These are phyloP conservation scores for Patella depressa DNA, from an alignment of 2,888 invertebrate genomes.

Conservation along the genomic window DNA sequence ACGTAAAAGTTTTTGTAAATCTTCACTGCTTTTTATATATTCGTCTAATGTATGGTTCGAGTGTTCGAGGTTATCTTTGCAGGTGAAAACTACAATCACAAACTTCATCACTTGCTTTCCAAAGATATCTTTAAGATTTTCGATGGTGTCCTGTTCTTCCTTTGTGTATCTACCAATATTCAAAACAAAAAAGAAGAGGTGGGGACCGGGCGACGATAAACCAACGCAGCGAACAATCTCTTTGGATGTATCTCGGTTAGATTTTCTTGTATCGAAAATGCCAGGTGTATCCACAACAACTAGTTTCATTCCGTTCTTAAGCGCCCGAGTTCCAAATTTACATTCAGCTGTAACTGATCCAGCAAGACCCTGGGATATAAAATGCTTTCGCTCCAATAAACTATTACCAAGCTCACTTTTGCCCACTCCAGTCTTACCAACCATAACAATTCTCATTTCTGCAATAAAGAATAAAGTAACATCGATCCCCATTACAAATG, in stretches of 20 bases:
- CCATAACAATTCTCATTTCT: constrained; percentile 32
- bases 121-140: constrained; percentile 26
- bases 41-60: constrained; percentile 25
- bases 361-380: constrained; percentile 23
- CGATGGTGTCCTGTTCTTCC: constrained; percentile 35
- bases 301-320: constrained; percentile 16
- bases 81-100: constrained; percentile 32
- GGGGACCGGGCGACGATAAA: constrained; percentile 33
- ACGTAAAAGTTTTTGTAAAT: constrained; percentile 16
- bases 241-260: constrained; percentile 20
- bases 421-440: constrained; percentile 33
- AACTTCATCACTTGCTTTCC: constrained; percentile 26
- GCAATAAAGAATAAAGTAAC: neutral
- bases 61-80: constrained; percentile 30
- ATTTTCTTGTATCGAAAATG: constrained; percentile 31
- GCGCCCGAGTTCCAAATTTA: constrained; percentile 9
- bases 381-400: constrained; percentile 18
- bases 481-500: too few species aligned
- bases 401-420: constrained; percentile 36
- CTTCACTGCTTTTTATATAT: constrained; percentile 23
- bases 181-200: constrained; percentile 34
- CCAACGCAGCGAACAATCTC: constrained; percentile 33
- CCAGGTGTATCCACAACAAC: constrained; percentile 36
- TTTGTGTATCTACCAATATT: constrained; percentile 31
- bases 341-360: constrained; percentile 29